Conservation (phyloP, 2,888 invertebrate genomes). For the Sminthurides aquaticus region DNA sequence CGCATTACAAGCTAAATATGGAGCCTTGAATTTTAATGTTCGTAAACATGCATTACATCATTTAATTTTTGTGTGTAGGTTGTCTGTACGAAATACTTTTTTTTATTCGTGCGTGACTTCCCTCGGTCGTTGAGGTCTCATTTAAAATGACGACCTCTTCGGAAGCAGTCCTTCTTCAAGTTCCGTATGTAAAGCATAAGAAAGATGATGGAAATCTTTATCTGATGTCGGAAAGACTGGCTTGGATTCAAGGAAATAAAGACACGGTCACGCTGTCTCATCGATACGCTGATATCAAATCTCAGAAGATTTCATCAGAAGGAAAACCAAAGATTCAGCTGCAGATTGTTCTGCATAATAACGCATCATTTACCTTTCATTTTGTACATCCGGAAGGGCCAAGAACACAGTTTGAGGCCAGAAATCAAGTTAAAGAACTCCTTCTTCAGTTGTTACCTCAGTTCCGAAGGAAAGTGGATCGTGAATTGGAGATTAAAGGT, state of each 20-base stretch:
- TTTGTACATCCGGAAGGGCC: slow-evolving; percentile 82
- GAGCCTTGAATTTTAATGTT: too few species aligned
- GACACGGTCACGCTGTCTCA: slow-evolving; percentile 89
- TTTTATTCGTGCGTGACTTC: too few species aligned
- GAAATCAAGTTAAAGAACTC: slow-evolving; percentile 87
- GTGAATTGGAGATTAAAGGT: slow-evolving; percentile 82
- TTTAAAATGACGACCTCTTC: slow-evolving; percentile 48
- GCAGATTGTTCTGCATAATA: slow-evolving; percentile 90
- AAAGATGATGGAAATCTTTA: slow-evolving; percentile 93
- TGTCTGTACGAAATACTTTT: too few species aligned
- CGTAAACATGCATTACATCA: too few species aligned
- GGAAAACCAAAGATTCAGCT: slow-evolving; percentile 97
- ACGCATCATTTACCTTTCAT: slow-evolving; percentile 68
- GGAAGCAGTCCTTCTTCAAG: slow-evolving; percentile 89
- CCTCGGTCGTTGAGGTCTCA: neutral
- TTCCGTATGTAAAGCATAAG: slow-evolving; percentile 85
- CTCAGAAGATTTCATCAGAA: slow-evolving; percentile 96
- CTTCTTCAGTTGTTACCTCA: slow-evolving; percentile 84
- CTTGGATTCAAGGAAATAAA: slow-evolving; percentile 79
- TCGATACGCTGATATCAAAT: slow-evolving; percentile 90
- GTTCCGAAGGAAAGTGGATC: slow-evolving; percentile 84
- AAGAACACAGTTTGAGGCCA: slow-evolving; percentile 74
- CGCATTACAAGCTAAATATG: too few species aligned
- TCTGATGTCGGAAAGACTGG: slow-evolving; percentile 89
- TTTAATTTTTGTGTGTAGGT: too few species aligned